Conservation (phyloP, 2,113 vertebrate species). For the Podiceps cristatus region DNA sequence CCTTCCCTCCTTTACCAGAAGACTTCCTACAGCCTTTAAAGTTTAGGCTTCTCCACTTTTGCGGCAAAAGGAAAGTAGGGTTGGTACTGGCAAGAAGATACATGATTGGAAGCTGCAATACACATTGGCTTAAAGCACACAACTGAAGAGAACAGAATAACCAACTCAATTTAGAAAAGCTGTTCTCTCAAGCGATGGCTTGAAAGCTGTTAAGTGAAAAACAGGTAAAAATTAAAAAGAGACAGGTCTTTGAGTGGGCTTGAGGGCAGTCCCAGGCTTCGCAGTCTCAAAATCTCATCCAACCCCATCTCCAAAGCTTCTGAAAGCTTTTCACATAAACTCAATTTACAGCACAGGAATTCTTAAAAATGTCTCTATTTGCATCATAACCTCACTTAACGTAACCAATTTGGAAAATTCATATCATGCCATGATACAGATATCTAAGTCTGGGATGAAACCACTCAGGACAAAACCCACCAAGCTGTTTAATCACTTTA, state of each 20-base stretch:
- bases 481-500: not conserved
- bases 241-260: not conserved
- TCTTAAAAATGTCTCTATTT: not conserved
- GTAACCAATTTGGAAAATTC: not conserved
- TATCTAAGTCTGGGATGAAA: not conserved
- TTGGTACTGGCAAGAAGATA: not conserved
- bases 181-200: not conserved
- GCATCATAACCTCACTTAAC: not conserved
- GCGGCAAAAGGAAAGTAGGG: not conserved
- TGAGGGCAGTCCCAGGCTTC: not conserved
- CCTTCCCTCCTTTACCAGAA: not conserved
- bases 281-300: not conserved
- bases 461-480: not conserved
- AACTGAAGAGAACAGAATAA: not conserved
- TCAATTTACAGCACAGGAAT: not conserved
- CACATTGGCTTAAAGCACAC: not conserved
- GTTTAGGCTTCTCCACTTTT: not conserved
- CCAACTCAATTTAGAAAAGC: not conserved
- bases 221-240: not conserved
- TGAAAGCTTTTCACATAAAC: not conserved
- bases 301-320: not conserved
- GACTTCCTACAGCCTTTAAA: not conserved
- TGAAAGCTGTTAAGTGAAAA: not conserved
- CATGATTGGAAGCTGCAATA: not conserved
- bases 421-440: fast-evolving